A percentile compares a stretch with the other conserved stretches of the same genome.
phyloP scores from a whole-genome alignment of 2,797 vertebrate species.

The Cuculus canorus region DNA sequence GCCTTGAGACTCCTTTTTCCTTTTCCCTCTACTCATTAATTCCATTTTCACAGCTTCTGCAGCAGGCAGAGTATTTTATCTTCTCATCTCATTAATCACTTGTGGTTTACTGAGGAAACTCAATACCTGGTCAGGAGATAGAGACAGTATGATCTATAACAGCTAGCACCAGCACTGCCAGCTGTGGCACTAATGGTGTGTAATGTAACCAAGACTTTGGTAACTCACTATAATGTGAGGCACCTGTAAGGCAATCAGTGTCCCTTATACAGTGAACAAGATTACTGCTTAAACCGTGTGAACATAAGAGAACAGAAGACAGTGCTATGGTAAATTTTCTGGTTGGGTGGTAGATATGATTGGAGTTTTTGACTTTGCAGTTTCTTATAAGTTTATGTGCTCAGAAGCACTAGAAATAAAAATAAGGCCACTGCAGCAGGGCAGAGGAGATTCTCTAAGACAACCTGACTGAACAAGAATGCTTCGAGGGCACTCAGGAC shows the following conservation, averaged over 20 bases:
- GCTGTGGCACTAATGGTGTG: slow-evolving; percentile 30
- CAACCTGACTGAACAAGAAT: background rate
- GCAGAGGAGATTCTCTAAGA: background rate
- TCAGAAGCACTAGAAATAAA: background rate
- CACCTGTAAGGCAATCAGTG: slow-evolving; percentile 2
- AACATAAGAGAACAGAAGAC: background rate
- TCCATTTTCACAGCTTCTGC: slow-evolving; percentile 66
- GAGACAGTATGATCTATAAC: slow-evolving; percentile 66
- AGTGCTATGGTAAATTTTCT: background rate
- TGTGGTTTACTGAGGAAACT: slow-evolving; percentile 66
- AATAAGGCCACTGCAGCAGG: background rate
- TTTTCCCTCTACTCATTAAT: slow-evolving; percentile 66
- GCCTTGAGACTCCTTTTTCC: slow-evolving; percentile 10
- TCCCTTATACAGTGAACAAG: background rate
- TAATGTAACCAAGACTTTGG: slow-evolving; percentile 45
- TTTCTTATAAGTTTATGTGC: background rate
- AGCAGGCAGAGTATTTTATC: slow-evolving; percentile 76
- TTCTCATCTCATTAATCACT: slow-evolving; percentile 79
- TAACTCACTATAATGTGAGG: slow-evolving; percentile 25
- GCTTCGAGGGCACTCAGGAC: background rate
- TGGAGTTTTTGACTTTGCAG: background rate
- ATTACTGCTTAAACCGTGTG: background rate
- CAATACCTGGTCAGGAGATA: slow-evolving; percentile 68
- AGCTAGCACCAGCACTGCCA: slow-evolving; percentile 58
- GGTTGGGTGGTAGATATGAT: background rate